These are phyloP conservation scores for Syngnathus floridae DNA, from an alignment of 2,113 vertebrate genomes.

Conservation along the genomic window DNA sequence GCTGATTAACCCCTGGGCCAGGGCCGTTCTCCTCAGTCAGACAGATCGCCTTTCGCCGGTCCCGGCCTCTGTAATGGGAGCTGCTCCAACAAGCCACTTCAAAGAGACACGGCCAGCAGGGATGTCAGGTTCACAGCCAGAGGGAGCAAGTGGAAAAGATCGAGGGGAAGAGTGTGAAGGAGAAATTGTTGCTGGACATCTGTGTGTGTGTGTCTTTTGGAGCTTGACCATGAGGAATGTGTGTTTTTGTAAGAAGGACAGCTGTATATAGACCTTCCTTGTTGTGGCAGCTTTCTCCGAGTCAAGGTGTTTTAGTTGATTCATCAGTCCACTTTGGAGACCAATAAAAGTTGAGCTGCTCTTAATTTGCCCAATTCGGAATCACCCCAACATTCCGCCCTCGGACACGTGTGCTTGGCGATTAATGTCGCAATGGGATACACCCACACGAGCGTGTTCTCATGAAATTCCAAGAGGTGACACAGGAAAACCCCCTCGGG, in stretches of 20 bases:
- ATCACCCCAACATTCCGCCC: background rate
- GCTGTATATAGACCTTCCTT: slow-evolving; percentile 48
- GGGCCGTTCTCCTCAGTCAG: slow-evolving; percentile 74
- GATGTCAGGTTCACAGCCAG: slow-evolving; percentile 80
- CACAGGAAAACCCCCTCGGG: slow-evolving; percentile 29
- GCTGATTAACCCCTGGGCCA: slow-evolving; percentile 79
- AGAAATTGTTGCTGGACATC: slow-evolving; percentile 49
- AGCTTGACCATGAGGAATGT: slow-evolving; percentile 9
- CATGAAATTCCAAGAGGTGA: slow-evolving; percentile 44
- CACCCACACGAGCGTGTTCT: slow-evolving; percentile 31
- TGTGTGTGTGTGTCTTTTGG: slow-evolving; percentile 31
- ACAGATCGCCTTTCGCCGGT: slow-evolving; percentile 77
- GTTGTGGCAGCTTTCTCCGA: slow-evolving; percentile 50
- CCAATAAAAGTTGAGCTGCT: background rate
- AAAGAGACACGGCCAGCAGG: slow-evolving; percentile 75
- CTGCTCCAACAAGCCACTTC: slow-evolving; percentile 78
- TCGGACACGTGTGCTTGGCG: slow-evolving; percentile 1
- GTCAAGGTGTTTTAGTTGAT: slow-evolving; percentile 58
- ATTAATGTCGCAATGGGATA: slow-evolving; percentile 30
- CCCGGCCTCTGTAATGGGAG: slow-evolving; percentile 78
- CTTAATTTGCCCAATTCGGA: background rate
- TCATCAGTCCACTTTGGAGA: slow-evolving; percentile 18
- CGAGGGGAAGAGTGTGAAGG: slow-evolving; percentile 25
- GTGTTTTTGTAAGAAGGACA: slow-evolving; percentile 1
- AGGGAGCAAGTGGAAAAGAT: slow-evolving; percentile 37